Evolutionary conservation across 2,888 invertebrate species (phyloP).

Genomic region (Phlogophora meticulosa): DNA sequence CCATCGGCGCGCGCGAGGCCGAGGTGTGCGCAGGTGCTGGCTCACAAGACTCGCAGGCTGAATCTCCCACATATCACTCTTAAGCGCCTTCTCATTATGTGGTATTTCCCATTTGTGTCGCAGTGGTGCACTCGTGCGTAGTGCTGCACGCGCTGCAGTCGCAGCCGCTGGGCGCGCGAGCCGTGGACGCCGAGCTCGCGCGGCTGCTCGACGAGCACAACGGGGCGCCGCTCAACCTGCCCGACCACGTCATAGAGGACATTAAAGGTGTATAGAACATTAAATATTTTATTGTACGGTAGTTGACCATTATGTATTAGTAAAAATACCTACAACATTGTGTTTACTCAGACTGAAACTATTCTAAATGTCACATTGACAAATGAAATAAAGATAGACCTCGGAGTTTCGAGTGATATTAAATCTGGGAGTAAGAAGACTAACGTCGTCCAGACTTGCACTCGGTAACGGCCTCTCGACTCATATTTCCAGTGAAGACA

Average conservation of each 20-base stretch:
- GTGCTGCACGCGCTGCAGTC: constrained; percentile 96
- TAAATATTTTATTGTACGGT: background rate
- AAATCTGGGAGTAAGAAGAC: background rate
- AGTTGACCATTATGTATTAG: too few relatives aligned
- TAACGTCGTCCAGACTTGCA: too few relatives aligned
- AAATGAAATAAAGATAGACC: too few relatives aligned
- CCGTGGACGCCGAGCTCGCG: constrained; percentile 92
- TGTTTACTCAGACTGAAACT: too few relatives aligned
- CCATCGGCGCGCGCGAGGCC: constrained; percentile 97
- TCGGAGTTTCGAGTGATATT: too few relatives aligned
- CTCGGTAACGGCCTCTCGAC: background rate
- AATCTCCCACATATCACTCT: too few relatives aligned
- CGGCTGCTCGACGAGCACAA: constrained; percentile 87
- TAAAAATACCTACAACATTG: too few relatives aligned
- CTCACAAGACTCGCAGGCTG: too few relatives aligned
- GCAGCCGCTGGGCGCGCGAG: constrained; percentile 94
- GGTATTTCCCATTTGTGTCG: background rate
- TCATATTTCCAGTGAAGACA: constrained; percentile 92
- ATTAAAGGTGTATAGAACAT: constrained; percentile 90
- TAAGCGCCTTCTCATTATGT: background rate
- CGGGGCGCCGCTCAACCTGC: constrained; percentile 84
- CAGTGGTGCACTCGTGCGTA: constrained; percentile 96
- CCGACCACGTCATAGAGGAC: constrained; percentile 93
- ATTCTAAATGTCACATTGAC: too few relatives aligned
- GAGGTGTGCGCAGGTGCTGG: constrained; percentile 85